Evolutionary conservation across 2,888 invertebrate species (phyloP), one percentile per base, ranked within the genome.

Genomic region (Cataglyphis rosenhaueri): DNA sequence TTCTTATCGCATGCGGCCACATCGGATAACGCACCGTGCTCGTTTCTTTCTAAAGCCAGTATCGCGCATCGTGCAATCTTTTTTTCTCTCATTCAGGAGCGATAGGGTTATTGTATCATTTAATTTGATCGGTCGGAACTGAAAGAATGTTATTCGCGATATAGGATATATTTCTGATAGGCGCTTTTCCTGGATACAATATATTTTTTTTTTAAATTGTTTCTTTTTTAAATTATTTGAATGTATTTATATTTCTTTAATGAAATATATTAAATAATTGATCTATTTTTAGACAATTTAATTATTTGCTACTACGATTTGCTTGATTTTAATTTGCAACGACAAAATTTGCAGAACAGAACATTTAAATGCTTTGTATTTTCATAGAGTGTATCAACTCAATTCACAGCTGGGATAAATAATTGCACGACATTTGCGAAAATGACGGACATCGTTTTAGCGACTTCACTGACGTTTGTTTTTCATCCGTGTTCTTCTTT

Each of bases 1-100:
- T 89, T 79, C 90, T 92, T 92, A 92, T 92, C 92, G 84, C 86
- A 73, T 84, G 81, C 86, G 75, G 82, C 82, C 76, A 83, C 81
- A 83, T 73, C 75, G 83, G 32, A 66, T 44, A 35, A 78, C 83
- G 84, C 66, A 8, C 68, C 59, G 61, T n/a, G 65, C 15, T 32
- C 66, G 71, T 48, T 79, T 82, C 83, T 85, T 90, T 87, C 81
- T 68, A 86, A 83, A 65, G 59, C 66, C 68, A 5, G 32, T 35
- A 38, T 48, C 62, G 61, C 32, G 21, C 35, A 15, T 61, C 41
- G 48, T 52, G 86, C 74, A 81, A 74, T 83, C 85, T 84, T 75
- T 76, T 68, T 62, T 18, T 0, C 61, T 9, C 35, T 12, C 59
- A 18, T 10, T 10, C 57, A 25, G 38, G 5, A 8, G 9, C 25